Evolutionary conservation across 2,797 vertebrate species (phyloP).

Genomic region (Lerista edwardsae): DNA sequence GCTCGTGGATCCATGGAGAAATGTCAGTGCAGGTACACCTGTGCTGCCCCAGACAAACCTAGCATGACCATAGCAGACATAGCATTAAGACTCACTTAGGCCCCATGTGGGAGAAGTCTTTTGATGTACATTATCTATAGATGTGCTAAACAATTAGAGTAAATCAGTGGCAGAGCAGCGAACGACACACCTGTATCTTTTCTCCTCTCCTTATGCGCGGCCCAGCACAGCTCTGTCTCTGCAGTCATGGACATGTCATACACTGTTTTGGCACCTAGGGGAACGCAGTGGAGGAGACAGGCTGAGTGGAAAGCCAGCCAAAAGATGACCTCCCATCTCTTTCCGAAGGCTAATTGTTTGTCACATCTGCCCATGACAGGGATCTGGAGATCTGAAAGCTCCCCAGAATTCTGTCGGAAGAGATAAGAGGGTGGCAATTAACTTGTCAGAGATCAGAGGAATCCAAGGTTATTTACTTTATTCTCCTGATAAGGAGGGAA

Average conservation of each 20-base stretch:
- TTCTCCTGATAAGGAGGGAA: conserved; percentile 6
- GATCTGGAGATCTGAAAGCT: conserved; percentile 25
- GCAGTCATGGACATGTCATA: conserved; percentile 56
- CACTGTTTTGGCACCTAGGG: conserved; percentile 43
- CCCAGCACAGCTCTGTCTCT: conserved; percentile 31
- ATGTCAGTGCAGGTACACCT: no score
- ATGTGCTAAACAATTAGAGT: background rate
- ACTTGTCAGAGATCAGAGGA: conserved; percentile 40
- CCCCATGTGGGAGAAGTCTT: background rate
- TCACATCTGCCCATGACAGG: conserved; percentile 37
- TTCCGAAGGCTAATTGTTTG: conserved; percentile 48
- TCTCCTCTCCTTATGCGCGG: background rate
- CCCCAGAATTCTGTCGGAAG: conserved; percentile 27
- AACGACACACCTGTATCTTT: conserved; percentile 13
- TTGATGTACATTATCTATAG: background rate
- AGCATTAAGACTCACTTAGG: background rate
- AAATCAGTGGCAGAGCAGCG: background rate
- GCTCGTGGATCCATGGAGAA: no score
- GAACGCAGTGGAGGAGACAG: conserved; percentile 32
- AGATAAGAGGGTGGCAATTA: conserved; percentile 54
- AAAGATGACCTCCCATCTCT: conserved; percentile 42
- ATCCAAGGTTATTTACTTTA: conserved; percentile 43
- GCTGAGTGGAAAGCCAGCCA: conserved; percentile 36
- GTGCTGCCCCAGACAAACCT: no score
- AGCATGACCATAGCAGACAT: no score